phyloP scores from a whole-genome alignment of 1,140 invertebrate genomes.

The Drosophila seguyi region DNA sequence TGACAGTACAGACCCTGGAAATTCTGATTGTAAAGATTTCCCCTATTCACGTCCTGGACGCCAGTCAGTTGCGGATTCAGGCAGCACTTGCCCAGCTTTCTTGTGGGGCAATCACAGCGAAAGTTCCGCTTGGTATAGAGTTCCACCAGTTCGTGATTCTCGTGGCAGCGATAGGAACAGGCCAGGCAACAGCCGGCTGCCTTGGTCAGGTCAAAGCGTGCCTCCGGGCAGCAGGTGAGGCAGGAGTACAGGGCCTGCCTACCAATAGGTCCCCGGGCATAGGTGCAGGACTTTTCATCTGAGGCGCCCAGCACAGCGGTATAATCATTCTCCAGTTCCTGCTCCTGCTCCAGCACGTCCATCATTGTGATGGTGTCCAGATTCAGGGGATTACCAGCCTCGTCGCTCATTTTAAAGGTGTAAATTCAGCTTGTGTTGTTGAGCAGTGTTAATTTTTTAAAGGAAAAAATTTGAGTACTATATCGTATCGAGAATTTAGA shows the following conservation, averaged over 20 bases:
- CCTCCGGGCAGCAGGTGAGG: constrained; percentile 92
- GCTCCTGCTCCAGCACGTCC: constrained; percentile 92
- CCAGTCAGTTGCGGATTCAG: constrained; percentile 59
- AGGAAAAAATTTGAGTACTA: no score
- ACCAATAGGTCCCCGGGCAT: constrained; percentile 93
- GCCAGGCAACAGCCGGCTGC: constrained; percentile 96
- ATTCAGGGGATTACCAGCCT: no score
- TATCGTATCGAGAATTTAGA: no score
- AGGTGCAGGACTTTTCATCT: constrained; percentile 78
- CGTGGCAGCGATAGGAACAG: constrained; percentile 97
- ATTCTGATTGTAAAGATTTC: constrained; percentile 97
- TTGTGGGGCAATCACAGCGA: constrained; percentile 98
- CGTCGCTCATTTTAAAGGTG: no score
- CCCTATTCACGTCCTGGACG: constrained; percentile 89
- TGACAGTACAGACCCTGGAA: constrained; percentile 97
- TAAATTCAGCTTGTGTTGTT: no score
- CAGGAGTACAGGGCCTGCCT: constrained; percentile 98
- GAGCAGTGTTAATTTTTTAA: no score
- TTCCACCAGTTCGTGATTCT: constrained; percentile 97
- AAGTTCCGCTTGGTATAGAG: constrained; percentile 99
- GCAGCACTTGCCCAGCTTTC: constrained; percentile 88
- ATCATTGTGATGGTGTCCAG: constrained; percentile 91
- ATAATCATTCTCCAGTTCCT: constrained; percentile 93
- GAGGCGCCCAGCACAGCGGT: constrained; percentile 93
- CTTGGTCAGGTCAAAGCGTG: constrained; percentile 86